phyloP scores from a whole-genome alignment of 2,888 invertebrate species.

The Ormia ochracea region DNA sequence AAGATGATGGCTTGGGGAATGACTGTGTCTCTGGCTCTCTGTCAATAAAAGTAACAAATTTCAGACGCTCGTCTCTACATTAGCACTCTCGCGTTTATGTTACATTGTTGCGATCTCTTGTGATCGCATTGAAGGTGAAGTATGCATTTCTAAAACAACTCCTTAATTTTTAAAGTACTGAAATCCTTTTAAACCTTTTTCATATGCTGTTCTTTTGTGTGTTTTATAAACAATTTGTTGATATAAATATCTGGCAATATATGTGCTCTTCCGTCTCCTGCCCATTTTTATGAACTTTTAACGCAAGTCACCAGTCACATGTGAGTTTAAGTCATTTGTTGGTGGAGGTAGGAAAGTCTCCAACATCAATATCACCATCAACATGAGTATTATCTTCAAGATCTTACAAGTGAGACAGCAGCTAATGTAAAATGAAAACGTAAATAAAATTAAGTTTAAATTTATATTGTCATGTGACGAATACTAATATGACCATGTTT shows the following conservation, averaged over 20 bases:
- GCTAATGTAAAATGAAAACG: not conserved
- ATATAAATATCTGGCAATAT: conserved; percentile 3
- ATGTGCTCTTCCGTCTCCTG: not conserved
- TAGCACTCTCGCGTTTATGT: conserved; percentile 24
- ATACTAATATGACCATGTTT: conserved; percentile 52
- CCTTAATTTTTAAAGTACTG: not conserved
- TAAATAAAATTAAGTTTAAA: conserved; percentile 15
- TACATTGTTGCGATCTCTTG: conserved; percentile 41
- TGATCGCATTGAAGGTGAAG: conserved; percentile 50
- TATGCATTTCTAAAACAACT: not conserved
- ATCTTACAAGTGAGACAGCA: conserved; percentile 25
- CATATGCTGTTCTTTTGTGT: conserved; percentile 14
- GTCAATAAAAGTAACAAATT: not conserved
- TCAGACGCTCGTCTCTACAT: not conserved
- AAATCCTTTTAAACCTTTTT: conserved; percentile 18
- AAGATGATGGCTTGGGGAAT: conserved; percentile 11
- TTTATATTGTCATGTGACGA: conserved; percentile 51
- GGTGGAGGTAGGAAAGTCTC: not conserved
- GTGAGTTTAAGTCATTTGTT: not conserved
- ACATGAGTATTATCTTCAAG: conserved; percentile 12
- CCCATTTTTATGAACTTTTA: not conserved
- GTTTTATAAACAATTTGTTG: conserved; percentile 18
- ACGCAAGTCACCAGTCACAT: not conserved
- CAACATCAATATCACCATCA: not conserved
- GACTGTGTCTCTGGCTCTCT: not conserved